A percentile compares a stretch with the other conserved stretches of the same genome.
phyloP scores from a whole-genome alignment of 1,140 invertebrate genomes.

The Danaus melanippus region DNA sequence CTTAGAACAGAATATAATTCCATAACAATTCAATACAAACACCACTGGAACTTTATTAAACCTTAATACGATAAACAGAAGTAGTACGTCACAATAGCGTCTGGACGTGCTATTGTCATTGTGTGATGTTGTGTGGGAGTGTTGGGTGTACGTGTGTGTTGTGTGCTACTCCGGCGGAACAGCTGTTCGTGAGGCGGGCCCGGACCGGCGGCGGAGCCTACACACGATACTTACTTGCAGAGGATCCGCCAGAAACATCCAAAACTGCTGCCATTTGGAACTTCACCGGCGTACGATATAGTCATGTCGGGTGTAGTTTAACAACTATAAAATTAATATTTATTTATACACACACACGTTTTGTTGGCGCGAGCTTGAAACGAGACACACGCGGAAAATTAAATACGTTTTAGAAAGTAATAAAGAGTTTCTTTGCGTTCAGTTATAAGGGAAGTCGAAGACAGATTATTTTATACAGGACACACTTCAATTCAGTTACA shows the following conservation, averaged over 20 bases:
- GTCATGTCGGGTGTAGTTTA: slow-evolving; percentile 77
- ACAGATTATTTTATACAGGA: slow-evolving; percentile 44
- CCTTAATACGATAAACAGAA: slow-evolving; percentile 19
- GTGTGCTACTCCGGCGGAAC: slow-evolving; percentile 21
- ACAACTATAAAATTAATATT: slow-evolving; percentile 60
- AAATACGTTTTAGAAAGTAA: slow-evolving; percentile 68
- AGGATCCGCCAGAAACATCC: slow-evolving; percentile 92
- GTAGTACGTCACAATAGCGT: slow-evolving; percentile 28
- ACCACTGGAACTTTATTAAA: slow-evolving; percentile 3
- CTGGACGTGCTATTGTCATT: slow-evolving; percentile 9
- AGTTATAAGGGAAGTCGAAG: slow-evolving; percentile 46
- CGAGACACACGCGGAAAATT: slow-evolving; percentile 67
- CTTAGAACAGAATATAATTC: slow-evolving; percentile 30
- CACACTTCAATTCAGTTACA: slow-evolving; percentile 60
- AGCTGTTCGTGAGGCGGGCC: slow-evolving; percentile 36
- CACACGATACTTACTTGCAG: slow-evolving; percentile 79
- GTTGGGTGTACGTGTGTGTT: slow-evolving; percentile 1
- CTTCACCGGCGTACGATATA: slow-evolving; percentile 89
- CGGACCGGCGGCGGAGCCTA: slow-evolving; percentile 13
- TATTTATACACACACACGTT: slow-evolving; percentile 65
- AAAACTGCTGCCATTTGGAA: slow-evolving; percentile 91
- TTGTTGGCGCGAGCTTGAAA: slow-evolving; percentile 58
- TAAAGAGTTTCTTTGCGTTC: slow-evolving; percentile 52
- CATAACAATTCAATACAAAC: slow-evolving; percentile 26
- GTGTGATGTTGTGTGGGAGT: background rate